Percentiles rank a stretch among this genome's conserved stretches.
Evolutionary conservation across 2,113 vertebrate species (phyloP).

Genomic region (Typhlomys cinereus): DNA sequence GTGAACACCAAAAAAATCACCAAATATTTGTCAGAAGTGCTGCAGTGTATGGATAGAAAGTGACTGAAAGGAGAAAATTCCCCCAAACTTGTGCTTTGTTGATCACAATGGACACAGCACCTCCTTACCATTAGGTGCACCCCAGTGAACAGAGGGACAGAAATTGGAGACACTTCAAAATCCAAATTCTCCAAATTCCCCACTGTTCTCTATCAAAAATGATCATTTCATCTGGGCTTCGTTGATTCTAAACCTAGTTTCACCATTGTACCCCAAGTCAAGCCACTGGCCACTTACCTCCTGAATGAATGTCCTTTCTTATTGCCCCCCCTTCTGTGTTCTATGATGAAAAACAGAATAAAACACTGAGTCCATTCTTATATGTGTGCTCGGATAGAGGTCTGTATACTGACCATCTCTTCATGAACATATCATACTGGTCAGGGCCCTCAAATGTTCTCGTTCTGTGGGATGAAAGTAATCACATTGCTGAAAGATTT

Average conservation of each 20-base stretch:
- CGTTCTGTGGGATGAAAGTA: background rate
- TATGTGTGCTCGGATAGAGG: background rate
- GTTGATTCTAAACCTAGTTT: background rate
- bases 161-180: background rate
- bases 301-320: background rate
- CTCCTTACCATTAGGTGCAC: background rate
- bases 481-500: background rate
- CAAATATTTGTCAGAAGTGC: background rate
- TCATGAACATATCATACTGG: background rate
- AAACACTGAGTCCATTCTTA: background rate
- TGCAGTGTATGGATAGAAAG: background rate
- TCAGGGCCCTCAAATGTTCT: background rate
- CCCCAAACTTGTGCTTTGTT: background rate
- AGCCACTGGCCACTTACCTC: background rate
- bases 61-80: background rate
- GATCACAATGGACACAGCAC: background rate
- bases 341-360: background rate
- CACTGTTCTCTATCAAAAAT: background rate
- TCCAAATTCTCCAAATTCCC: background rate
- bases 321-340: background rate
- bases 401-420: background rate
- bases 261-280: background rate
- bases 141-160: background rate
- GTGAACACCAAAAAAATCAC: slow-evolving; percentile 12
- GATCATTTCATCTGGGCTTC: background rate